phyloP scores from a whole-genome alignment of 2,888 invertebrate genomes.

The Leptopilina drosophilae region DNA sequence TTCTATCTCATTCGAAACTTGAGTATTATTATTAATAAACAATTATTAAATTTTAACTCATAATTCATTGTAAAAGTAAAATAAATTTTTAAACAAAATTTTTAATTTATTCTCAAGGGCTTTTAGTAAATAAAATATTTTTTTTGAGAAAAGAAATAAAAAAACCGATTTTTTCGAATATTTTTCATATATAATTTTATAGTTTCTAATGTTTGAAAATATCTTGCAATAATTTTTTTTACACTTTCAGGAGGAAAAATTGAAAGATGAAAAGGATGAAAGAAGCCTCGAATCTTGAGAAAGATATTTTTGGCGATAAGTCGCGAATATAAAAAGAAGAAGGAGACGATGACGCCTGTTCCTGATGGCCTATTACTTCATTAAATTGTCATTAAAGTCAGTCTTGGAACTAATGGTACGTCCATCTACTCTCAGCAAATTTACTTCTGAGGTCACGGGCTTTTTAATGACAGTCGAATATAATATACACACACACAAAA shows the following conservation, averaged over 20 bases:
- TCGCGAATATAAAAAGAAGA: constrained; percentile 49
- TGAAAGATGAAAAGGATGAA: neutral
- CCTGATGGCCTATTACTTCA: constrained; percentile 66
- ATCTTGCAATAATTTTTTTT: neutral
- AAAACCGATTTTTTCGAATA: no score
- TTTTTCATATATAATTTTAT: no score
- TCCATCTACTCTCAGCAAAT: constrained; percentile 55
- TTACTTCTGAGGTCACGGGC: constrained; percentile 61
- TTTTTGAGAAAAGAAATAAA: no score
- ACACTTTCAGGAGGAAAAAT: neutral
- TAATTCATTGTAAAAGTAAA: no score
- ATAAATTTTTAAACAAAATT: no score
- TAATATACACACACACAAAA: constrained; percentile 42
- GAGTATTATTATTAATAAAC: neutral
- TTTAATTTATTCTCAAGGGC: no score
- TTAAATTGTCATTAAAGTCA: constrained; percentile 71
- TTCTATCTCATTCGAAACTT: neutral
- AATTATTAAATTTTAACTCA: neutral
- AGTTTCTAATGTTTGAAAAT: no score
- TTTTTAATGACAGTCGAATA: constrained; percentile 51
- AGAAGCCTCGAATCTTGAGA: neutral
- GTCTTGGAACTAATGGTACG: constrained; percentile 65
- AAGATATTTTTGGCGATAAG: constrained; percentile 51
- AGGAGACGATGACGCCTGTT: constrained; percentile 50
- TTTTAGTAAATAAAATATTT: no score